Base-by-base conservation (phyloP, 2,888 invertebrate genomes). In the Folsomia candida region DNA sequence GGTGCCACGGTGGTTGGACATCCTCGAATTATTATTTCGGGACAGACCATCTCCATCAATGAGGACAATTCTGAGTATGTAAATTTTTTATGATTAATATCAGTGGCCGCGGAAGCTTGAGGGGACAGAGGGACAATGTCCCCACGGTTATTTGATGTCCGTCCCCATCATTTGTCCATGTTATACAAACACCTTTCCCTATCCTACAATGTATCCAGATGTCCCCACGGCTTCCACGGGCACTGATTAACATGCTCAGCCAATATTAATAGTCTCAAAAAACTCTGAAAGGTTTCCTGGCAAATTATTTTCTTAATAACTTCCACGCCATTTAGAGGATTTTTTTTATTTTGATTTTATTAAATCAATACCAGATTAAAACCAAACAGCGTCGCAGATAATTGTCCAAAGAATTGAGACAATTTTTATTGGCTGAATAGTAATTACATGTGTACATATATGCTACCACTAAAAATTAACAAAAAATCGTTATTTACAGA, bases 31-130 rank as follows among this genome's bases (percentile, higher is more conserved):
- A 28, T 72, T 60, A 18, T 66, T 71, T n/a, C 65, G 57, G 61
- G 64, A 54, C 51, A 68, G 72, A 71, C 68, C 2, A 28, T 64
- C n/a, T 70, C 73, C 0, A 70, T 66, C 2, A 69, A 75, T 22
- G 61, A 68, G n/a, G 66, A 65, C 2, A 69, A 69, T 28, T 76
- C 76, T 20, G 76, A 75, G 76, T 76, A 73, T 60, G 73, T 26
- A 29, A 61, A 37, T 60, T 24, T 25, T 24, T 58, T 26, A 27
- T 67, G n/a, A n/a, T n/a, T n/a, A n/a, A n/a, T n/a, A 11, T n/a
- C 25, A 25, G 3, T 28, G 26, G 25, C n/a, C n/a, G n/a, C n/a
- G n/a, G n/a, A n/a, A n/a, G n/a, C n/a, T n/a, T n/a, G n/a, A n/a
- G n/a, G n/a, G n/a, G n/a, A n/a, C n/a, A n/a, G n/a, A n/a, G n/a